These are phyloP conservation scores for Chloropsis cyanopogon DNA, from an alignment of 2,113 vertebrate species.

Conservation along the genomic window DNA sequence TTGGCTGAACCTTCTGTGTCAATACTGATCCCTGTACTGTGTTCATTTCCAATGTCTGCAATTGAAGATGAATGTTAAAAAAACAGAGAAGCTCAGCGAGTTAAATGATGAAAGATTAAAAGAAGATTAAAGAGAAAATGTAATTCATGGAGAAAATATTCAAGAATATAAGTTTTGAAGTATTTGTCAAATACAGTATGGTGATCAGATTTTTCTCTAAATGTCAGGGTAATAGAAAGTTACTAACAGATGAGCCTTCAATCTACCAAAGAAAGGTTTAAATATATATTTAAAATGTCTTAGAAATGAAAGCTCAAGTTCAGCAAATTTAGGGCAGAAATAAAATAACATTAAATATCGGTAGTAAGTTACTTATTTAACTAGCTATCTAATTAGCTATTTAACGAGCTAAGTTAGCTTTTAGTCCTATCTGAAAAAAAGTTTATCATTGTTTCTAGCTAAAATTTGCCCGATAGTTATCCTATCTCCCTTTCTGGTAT, in stretches of 20 bases:
- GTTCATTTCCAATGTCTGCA: not conserved
- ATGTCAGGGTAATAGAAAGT: not conserved
- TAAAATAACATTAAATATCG: not conserved
- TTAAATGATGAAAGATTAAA: not conserved
- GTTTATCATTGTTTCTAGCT: not conserved
- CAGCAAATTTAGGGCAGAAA: not conserved
- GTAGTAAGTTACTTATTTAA: not conserved
- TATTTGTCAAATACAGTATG: not conserved
- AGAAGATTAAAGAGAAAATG: not conserved
- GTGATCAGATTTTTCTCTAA: not conserved
- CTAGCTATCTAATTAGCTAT: too few relatives aligned
- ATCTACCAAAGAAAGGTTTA: not conserved
- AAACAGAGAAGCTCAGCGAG: not conserved
- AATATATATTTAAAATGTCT: not conserved
- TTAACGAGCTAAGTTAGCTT: not conserved
- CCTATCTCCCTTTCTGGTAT: not conserved
- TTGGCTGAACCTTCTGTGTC: not conserved
- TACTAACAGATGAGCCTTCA: not conserved
- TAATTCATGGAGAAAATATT: not conserved
- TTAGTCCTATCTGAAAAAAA: not conserved
- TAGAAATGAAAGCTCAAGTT: not conserved
- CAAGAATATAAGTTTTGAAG: not conserved
- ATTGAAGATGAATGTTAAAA: not conserved
- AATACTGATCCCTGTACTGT: not conserved
- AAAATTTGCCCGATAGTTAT: not conserved